Base-by-base conservation (phyloP, 92 coral and sea anemone species). In the Plumapathes pennacea region DNA sequence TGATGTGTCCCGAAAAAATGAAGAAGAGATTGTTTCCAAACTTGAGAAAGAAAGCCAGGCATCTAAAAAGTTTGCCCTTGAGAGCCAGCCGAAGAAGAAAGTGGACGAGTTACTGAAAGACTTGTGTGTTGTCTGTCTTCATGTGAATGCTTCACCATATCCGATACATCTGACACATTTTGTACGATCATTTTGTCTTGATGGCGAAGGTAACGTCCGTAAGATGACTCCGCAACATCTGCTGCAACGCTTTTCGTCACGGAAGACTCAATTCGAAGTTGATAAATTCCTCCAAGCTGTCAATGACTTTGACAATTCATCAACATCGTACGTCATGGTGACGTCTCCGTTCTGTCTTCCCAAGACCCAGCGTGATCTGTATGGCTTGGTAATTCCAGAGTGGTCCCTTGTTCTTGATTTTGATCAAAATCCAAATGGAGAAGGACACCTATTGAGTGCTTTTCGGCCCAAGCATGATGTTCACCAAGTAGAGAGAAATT, bases 401-500 rank as follows among this genome's bases (percentile, higher is more conserved):
- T 85, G 95, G 95, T 70, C 84, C 5, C 40, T 85, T 31, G 82
- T 78, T 2, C 61, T 85, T 14, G 95, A 85, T 38, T 85, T 85
- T 26, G 95, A 85, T 59, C 95, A 85, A 44, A 28, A 68, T 12
- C 81, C 83, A 45, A 64, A 75, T 14, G 50, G 44, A 25, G 58
- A 69, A 4, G 88, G 85, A 0, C 88, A 75, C 28, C 65, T 85
- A 2, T 81, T 50, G 14, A 25, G 64, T 4, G 45, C 65, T 42
- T 80, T 75, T 26, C 59, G 81, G 13, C 75, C 69, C 25, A 54
- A 44, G 25, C 82, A 85, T 24, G 95, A 81, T 43, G 45, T 31
- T 19, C 88, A 85, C 32, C 95, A 81, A 46, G 78, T 77, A n/a
- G 95, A 85, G 33, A 47, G 95, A 71, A 81, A 81, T 37, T 81